A percentile compares a stretch with the other conserved stretches of the same genome.
Conservation (phyloP, 2,888 invertebrate genomes). For the Oscheius sp. region DNA sequence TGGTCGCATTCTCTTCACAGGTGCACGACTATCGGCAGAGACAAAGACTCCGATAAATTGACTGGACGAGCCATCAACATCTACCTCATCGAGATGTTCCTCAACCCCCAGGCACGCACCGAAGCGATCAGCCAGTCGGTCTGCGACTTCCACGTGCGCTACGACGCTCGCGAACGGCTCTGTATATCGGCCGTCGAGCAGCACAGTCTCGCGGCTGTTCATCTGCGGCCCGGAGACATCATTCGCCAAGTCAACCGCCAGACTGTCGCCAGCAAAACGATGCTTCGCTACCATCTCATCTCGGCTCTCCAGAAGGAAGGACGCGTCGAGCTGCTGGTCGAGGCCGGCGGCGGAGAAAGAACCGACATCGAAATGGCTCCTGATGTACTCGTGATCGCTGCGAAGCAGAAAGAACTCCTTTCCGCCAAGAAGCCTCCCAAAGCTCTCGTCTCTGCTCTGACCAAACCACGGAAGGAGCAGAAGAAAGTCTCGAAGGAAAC, state of each 20-base stretch:
- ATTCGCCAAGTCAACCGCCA: conserved; percentile 44
- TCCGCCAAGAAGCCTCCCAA: conserved; percentile 1
- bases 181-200: conserved; percentile 45
- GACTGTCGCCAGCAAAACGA: conserved; percentile 47
- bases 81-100: conserved; percentile 36
- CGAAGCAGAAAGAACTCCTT: conserved; percentile 38
- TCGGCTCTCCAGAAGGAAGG: conserved; percentile 6
- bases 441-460: too few relatives aligned
- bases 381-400: conserved; percentile 53
- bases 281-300: conserved; percentile 36
- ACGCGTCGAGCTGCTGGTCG: conserved; percentile 37
- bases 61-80: conserved; percentile 53
- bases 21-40: conserved; percentile 52
- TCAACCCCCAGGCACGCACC: too few relatives aligned
- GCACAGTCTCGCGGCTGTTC: conserved; percentile 45
- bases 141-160: conserved; percentile 44
- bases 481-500: not conserved
- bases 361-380: conserved; percentile 51
- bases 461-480: not conserved
- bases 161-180: conserved; percentile 53
- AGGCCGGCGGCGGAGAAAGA: conserved; percentile 44
- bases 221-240: conserved; percentile 48
- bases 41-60: conserved; percentile 48
- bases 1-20: conserved; percentile 50
- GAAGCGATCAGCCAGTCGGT: conserved; percentile 22